Evolutionary conservation across 2,888 invertebrate species (phyloP), one percentile per base, ranked within the genome.

Genomic region (Labia minor): DNA sequence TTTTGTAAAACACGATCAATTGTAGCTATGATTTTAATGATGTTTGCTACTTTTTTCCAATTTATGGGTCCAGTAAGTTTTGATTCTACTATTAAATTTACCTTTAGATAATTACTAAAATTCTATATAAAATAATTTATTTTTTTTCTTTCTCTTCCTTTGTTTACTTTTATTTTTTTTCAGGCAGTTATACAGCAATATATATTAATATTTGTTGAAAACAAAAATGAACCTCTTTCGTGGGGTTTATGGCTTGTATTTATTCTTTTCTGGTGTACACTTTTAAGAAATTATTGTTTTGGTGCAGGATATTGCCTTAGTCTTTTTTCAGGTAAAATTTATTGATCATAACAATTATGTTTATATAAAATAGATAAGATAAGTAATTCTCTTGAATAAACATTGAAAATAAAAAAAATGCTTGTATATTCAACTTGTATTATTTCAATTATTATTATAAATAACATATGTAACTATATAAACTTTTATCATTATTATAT

Each of bases 21-120:
- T 64, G 71, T 77, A 21, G 73, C 76, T 33, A 73, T 76, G 64
- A 61, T 76, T 2, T 67, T 76, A 8, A 74, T 75, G 71, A 67
- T 74, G n/a, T 62, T 75, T 19, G 72, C 74, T 37, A 74, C 73
- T n/a, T 68, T 73, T 21, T 72, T 75, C 61, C 75, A 76, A 68
- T 78, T 79, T 70, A 65, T 77, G 37, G 77, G 75, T 26, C 78
- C 79, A 19, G 79, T 79, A 73, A 75, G 77, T 74, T 19, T 20
- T 19, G 11, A 61, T 4, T 37, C 33, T 1, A 8, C n/a, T n/a
- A n/a, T n/a, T n/a, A n/a, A n/a, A n/a, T n/a, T n/a, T n/a, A n/a
- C n/a, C n/a, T n/a, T n/a, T n/a, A n/a, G n/a, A n/a, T n/a, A 26
- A 26, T 26, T n/a, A 62, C 19, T 62, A 6, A 62, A 62, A 18